These are phyloP conservation scores for Porites australiensis DNA, from an alignment of 64 coral and sea anemone species.

Conservation along the genomic window DNA sequence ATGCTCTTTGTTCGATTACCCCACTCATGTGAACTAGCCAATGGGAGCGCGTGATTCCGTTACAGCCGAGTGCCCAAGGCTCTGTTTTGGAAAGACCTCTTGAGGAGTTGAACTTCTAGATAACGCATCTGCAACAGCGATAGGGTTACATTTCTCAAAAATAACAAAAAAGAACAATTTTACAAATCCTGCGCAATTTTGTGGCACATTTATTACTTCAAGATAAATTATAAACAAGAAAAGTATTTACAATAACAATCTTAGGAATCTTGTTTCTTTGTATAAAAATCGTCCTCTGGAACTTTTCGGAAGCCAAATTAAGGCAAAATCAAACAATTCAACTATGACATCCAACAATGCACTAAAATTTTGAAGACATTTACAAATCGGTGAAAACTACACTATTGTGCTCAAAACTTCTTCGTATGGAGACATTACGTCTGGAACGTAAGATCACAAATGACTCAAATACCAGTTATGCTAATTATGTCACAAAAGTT, in stretches of 20 bases:
- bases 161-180: not conserved
- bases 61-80: not conserved
- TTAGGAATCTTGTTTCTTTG: conserved; percentile 29
- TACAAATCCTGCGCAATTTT: not conserved
- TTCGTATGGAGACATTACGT: not conserved
- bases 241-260: not conserved
- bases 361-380: not conserved
- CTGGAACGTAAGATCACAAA: not conserved
- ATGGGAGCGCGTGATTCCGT: not conserved
- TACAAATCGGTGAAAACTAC: not conserved
- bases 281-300: not conserved
- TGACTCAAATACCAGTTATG: not conserved
- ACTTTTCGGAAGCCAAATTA: not conserved
- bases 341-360: too few relatives aligned
- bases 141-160: not conserved
- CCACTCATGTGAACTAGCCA: not conserved
- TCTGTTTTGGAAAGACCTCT: too few relatives aligned
- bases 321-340: too few relatives aligned
- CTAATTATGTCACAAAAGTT: not conserved
- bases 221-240: not conserved
- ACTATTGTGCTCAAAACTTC: not conserved
- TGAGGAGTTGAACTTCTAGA: too few relatives aligned
- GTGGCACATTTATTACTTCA: not conserved
- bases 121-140: not conserved
- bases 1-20: not conserved